These are phyloP conservation scores for Drosophila recens DNA, from an alignment of 2,888 invertebrate genomes.

Conservation along the genomic window DNA sequence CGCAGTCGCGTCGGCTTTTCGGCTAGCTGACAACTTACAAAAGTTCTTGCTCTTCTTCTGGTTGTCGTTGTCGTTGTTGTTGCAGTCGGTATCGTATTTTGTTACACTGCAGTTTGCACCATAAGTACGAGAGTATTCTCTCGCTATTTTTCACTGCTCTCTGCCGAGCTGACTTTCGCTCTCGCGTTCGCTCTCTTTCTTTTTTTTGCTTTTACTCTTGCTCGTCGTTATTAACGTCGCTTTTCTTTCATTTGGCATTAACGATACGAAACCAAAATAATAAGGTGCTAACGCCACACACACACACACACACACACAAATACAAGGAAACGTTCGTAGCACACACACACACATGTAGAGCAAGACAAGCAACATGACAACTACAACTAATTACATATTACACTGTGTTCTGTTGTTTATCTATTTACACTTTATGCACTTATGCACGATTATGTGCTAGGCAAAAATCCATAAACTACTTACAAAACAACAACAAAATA, in stretches of 20 bases:
- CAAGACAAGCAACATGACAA: constrained; percentile 9
- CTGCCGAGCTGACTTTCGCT: constrained; percentile 26
- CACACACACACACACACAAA: constrained; percentile 2
- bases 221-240: constrained; percentile 53
- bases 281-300: constrained; percentile 35
- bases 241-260: constrained; percentile 65
- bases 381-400: constrained; percentile 25
- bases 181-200: constrained; percentile 8
- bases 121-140: constrained; percentile 33
- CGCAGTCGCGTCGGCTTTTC: constrained; percentile 25
- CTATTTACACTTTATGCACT: constrained; percentile 19
- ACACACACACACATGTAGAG: neutral
- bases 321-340: constrained; percentile 17
- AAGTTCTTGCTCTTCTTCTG: constrained; percentile 6
- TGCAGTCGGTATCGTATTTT: constrained; percentile 33
- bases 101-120: constrained; percentile 57
- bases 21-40: constrained; percentile 36
- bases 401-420: constrained; percentile 6
- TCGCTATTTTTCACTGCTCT: constrained; percentile 14
- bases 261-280: constrained; percentile 51
- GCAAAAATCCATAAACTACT: constrained; percentile 11
- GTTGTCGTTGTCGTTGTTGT: neutral
- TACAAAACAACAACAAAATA: constrained; percentile 12
- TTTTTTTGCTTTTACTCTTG: constrained; percentile 7
- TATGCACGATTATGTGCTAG: constrained; percentile 17